Percentiles rank a stretch among this genome's conserved stretches.
These are phyloP conservation scores for Psophia crepitans DNA, from an alignment of 2,113 vertebrate species.

Conservation along the genomic window DNA sequence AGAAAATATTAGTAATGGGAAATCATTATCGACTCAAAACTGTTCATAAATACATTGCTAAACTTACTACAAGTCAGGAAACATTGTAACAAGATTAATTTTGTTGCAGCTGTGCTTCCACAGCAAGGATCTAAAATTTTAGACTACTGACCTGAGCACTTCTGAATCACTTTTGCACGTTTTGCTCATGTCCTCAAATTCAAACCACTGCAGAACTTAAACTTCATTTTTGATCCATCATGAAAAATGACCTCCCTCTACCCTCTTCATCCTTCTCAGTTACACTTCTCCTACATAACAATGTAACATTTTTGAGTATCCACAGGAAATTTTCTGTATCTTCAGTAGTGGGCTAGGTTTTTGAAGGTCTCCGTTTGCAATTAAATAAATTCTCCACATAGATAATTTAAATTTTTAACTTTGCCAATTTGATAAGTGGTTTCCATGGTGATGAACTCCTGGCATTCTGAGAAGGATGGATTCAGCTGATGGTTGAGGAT, in stretches of 20 bases:
- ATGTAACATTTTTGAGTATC: neutral
- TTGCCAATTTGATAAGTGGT: neutral
- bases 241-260: neutral
- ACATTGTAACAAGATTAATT: neutral
- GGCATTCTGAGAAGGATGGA: neutral
- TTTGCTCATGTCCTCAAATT: constrained; percentile 8
- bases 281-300: neutral
- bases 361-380: constrained; percentile 47
- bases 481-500: neutral
- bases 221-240: neutral
- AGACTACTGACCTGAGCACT: neutral
- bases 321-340: neutral
- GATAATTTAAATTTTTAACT: constrained; percentile 17
- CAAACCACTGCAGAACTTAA: neutral
- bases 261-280: neutral
- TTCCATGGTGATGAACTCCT: constrained; percentile 23
- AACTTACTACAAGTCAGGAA: neutral
- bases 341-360: neutral
- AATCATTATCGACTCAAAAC: neutral
- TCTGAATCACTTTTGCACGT: neutral
- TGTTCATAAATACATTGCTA: neutral
- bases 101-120: neutral
- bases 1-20: neutral
- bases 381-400: constrained; percentile 54
- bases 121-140: neutral